Base-by-base conservation (phyloP, 2,113 vertebrate genomes). In the Cyphomyrus discorhynchus region DNA sequence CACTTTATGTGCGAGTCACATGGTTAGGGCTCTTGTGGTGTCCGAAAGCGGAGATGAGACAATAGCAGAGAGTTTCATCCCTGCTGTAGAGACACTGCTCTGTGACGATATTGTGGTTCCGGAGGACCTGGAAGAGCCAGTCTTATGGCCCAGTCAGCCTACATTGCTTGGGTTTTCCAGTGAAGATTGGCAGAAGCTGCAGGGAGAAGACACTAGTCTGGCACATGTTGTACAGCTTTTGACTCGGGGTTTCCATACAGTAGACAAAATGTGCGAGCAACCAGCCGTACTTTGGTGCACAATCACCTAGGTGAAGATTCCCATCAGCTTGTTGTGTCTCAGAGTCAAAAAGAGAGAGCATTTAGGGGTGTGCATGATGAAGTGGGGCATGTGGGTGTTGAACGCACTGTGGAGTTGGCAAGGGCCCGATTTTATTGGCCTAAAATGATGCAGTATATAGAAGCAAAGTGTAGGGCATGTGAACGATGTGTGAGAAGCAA, bases 51-150 rank as follows among this genome's bases (percentile, higher is more conserved):
- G 24, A 42, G 82, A 84, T 6, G 6, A 45, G 17, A 42, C 8
- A n/a, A 42, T 24, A n/a, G 82, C 39, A 1, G 24, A 11, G 13
- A 10, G 35, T 39, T 5, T 42, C 3, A 13, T 45, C 21, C 47
- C 87, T 62, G 56, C n/a, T 46, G 56, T 46, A 88, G 42, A 88
- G 31, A 88, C 35, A 70, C 87, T 88, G 21, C n/a, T 47, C 19
- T 86, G 46, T 70, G 87, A 88, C 13, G 0, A 46, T 3, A 21
- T 7, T 31, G 35, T n/a, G n/a, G 45, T 70, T 74, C 56, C 10
- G 5, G 19, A n/a, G 17, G 17, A 45, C 42, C 24, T 66, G 7
- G 42, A 46, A 11, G 35, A 70, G 24, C 35, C 45, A 66, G 13
- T 15, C 11, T 50, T 58, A 45, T 53, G 42, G 39, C 53, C 21